A percentile compares a stretch with the other conserved stretches of the same genome.
phyloP scores from a whole-genome alignment of 1,140 invertebrate species.

The Caerostris darwini region DNA sequence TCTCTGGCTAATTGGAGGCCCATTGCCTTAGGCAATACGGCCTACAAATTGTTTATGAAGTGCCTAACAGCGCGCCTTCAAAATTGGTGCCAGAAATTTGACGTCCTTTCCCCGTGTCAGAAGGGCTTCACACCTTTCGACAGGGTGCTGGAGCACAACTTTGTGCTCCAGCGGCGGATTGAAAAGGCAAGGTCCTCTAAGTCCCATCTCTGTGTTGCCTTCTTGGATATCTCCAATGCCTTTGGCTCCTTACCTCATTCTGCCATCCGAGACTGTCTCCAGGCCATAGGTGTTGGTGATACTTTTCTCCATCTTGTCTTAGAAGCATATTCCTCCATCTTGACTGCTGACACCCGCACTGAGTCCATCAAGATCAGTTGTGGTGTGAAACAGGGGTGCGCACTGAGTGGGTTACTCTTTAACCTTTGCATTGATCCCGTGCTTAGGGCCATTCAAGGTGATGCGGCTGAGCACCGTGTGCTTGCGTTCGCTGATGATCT shows the following conservation, averaged over 20 bases:
- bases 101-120: not conserved
- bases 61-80: too few species aligned
- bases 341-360: not conserved
- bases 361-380: not conserved
- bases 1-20: too few species aligned
- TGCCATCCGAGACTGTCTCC: not conserved
- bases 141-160: not conserved
- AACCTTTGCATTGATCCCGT: not conserved
- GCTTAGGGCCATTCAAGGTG: not conserved
- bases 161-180: not conserved
- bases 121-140: not conserved
- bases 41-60: too few species aligned
- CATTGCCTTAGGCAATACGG: too few species aligned
- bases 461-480: not conserved
- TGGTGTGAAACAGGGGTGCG: slow-evolving; percentile 29
- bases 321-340: too few species aligned
- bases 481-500: slow-evolving; percentile 3
- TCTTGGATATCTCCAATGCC: not conserved
- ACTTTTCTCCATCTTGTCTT: too few species aligned
- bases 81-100: too few species aligned
- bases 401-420: not conserved
- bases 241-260: not conserved
- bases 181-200: not conserved
- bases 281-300: not conserved
- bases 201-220: not conserved